Evolutionary conservation across 1,140 invertebrate genomes (phyloP).

Genomic region (Oncopodura yosiiana): DNA sequence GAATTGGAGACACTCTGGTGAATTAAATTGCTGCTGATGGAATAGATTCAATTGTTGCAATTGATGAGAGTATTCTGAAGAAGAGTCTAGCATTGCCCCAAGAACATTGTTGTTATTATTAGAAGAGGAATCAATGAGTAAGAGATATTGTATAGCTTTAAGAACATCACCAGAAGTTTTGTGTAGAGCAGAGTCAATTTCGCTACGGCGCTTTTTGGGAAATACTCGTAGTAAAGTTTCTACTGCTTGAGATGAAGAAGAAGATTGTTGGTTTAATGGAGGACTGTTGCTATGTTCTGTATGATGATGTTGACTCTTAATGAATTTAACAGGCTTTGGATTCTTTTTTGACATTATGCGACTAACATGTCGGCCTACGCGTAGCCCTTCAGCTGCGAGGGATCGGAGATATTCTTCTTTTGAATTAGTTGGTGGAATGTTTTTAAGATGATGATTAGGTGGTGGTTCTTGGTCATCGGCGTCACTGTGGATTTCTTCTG

Average conservation of each 20-base stretch:
- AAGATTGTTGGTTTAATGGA: background rate
- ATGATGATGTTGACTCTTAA: background rate
- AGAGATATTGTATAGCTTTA: conserved; percentile 75
- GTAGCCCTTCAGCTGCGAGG: conserved; percentile 27
- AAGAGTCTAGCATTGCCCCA: conserved; percentile 18
- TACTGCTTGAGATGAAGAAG: conserved; percentile 38
- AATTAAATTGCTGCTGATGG: conserved; percentile 30
- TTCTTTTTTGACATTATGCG: conserved; percentile 25
- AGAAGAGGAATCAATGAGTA: no score
- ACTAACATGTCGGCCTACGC: conserved; percentile 29
- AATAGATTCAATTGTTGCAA: conserved; percentile 27
- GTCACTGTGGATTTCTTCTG: background rate
- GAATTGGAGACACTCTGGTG: no score
- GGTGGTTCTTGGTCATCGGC: background rate
- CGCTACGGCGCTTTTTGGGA: conserved; percentile 66
- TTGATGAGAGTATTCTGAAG: conserved; percentile 26
- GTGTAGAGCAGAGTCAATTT: conserved; percentile 69
- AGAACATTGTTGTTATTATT: no score
- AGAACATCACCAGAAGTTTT: conserved; percentile 70
- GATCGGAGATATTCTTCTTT: conserved; percentile 31
- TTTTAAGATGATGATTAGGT: no score
- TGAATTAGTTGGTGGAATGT: background rate
- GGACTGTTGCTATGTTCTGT: no score
- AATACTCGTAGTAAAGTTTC: conserved; percentile 71
- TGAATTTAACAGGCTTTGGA: background rate